Evolutionary conservation across 1,140 invertebrate genomes (phyloP), one percentile per base, ranked within the genome.

Genomic region (Micrasema longulum): DNA sequence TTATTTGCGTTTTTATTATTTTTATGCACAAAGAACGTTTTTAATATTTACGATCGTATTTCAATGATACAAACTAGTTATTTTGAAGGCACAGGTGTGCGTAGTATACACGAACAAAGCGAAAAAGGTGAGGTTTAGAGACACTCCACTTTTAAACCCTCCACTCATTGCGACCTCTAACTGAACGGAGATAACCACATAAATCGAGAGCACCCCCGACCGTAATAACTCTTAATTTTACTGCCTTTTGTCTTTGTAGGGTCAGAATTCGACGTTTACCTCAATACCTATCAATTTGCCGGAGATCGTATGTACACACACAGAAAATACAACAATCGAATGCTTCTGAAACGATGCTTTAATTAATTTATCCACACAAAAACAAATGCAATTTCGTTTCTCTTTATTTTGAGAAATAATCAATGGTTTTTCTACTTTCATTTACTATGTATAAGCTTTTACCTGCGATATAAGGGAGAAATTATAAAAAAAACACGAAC

Each of bases 161-260:
- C 31, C 14, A 38, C 0, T 20, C 45, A 14, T 31, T 38, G 55
- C 38, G 55, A 60, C 55, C 55, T 60, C 55, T 60, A 60, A 38
- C 55, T 60, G 55, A 38, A 38, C 55, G 55, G 55, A 60, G 31
- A 60, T 60, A 60, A 60, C 55, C 55, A 60, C 55, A 60, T 60
- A 60, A 60, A 60, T 60, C 55, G 55, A 60, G 36, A 38, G 14
- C 52, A 53, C 55, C 55, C 52, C 55, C 36, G 14, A 60, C 55
- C 55, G 31, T 60, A 60, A 60, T 60, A 60, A 60, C 20, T 60
- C 55, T 60, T 16, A 26, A 60, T 60, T 60, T 60, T 60, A 60
- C 31, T 60, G 36, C 55, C 55, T 60, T 60, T 60, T 60, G 55
- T 60, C 55, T 31, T 14, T 20, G 55, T 16, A 60, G 55, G 36